A percentile compares a stretch with the other conserved stretches of the same genome.
These are phyloP conservation scores for Astyanax mexicanus DNA, from an alignment of 2,797 vertebrate genomes.

Conservation along the genomic window DNA sequence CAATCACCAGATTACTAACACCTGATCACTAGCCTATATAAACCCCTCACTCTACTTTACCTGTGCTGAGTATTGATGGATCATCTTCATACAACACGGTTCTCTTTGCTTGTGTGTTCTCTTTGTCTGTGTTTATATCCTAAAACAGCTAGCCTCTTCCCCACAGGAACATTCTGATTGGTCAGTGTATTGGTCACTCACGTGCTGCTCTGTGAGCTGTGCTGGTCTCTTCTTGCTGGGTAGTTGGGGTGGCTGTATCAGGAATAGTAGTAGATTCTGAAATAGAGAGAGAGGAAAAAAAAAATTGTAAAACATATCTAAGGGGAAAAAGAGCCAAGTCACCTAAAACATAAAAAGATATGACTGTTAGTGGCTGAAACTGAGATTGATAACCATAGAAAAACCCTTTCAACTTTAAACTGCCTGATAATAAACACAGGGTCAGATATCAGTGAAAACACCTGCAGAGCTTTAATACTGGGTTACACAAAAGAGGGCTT, in stretches of 20 bases:
- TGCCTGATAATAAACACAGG: neutral
- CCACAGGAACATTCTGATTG: constrained; percentile 23
- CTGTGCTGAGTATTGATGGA: too few relatives aligned
- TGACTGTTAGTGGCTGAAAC: neutral
- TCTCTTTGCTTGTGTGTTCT: too few relatives aligned
- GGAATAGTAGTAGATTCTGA: constrained; percentile 89
- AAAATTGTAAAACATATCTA: constrained; percentile 15
- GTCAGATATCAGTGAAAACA: constrained; percentile 22
- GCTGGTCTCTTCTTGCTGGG: constrained; percentile 84
- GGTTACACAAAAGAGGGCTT: constrained; percentile 26
- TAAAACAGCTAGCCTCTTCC: neutral
- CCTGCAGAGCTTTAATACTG: constrained; percentile 27
- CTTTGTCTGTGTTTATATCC: too few relatives aligned
- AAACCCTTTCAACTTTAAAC: constrained; percentile 26
- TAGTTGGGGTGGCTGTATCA: constrained; percentile 86
- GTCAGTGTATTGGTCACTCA: constrained; percentile 57
- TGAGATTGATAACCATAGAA: neutral
- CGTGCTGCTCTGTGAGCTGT: constrained; percentile 74
- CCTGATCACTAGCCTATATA: too few relatives aligned
- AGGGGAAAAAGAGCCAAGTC: neutral
- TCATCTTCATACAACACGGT: too few relatives aligned
- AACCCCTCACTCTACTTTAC: too few relatives aligned
- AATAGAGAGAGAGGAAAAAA: constrained; percentile 5
- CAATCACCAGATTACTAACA: too few relatives aligned
- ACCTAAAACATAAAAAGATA: neutral